Evolutionary conservation across 35 echinoderm and acorn worm genomes (phyloP), one percentile per base, ranked within the genome.

Genomic region (Acanthaster planci): DNA sequence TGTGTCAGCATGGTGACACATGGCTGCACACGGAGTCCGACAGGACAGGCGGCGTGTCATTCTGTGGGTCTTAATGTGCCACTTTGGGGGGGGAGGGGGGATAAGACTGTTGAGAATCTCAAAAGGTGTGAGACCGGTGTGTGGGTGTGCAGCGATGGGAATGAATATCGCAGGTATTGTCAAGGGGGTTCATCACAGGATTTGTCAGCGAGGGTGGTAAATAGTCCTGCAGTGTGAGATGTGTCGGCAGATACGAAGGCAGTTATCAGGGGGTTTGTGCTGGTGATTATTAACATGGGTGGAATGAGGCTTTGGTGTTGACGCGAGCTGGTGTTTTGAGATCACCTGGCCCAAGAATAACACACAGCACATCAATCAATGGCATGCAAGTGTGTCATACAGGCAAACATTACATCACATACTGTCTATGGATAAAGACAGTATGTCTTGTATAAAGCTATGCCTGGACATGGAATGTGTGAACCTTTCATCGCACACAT

Each of bases 251-350:
- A 72, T 10, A 72, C 30, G 64, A 34, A 2, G 64, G 64, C 19
- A 29, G 23, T 31, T 72, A 72, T 72, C 64, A 31, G 34, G 64
- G 64, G 64, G 34, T 72, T 72, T 72, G n/a, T 14, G 64, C 14
- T 29, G 23, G 64, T 72, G 64, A 72, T 72, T 72, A 29, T 35
- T 72, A 72, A 72, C 64, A 31, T 27, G 34, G 23, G 34, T 72
- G 64, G 64, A 72, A 72, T 72, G 23, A 34, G 64, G 18, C 14
- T 26, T 19, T 72, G 64, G 34, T 26, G 23, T 72, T 72, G 26
- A 72, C 64, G 23, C 64, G 10, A 31, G 23, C 10, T 31, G 18
- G 64, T 72, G 64, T 72, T 72, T 10, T 72, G 21, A 6, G 64
- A 72, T 29, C 18, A 21, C 64, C 19, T 72, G 64, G 19, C 23